Base-by-base conservation (phyloP, 2,888 invertebrate genomes). In the Criorhina ranunculi region DNA sequence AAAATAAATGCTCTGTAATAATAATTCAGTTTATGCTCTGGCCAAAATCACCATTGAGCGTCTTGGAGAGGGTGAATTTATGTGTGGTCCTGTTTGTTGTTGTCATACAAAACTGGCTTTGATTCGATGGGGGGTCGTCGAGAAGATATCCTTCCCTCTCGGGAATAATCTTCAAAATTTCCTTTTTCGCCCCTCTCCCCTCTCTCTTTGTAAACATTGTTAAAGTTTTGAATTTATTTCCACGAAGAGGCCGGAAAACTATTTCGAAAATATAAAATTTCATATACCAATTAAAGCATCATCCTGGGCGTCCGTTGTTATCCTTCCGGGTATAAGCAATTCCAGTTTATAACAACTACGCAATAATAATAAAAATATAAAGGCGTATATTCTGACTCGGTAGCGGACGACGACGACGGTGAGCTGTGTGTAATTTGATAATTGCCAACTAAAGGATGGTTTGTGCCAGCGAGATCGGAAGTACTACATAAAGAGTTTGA, bases 351-450 rank as follows among this genome's bases (percentile, higher is more conserved):
- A 66, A 59, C 40, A 75, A 57, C 53, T 15, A 29, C 9, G 55
- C 46, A 69, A 77, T 69, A 77, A 69, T 24, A 59, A 44, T 76
- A 73, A 67, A 76, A 59, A 53, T 59, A 59, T 76, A 76, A 57
- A 53, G 19, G 57, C 29, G 35, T 51, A 40, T 33, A 59, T 35
- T 66, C 44, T 12, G 46, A 40, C 57, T 17, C 35, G 7, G n/a
- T 11, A 11, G n/a, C 35, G 29, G 44, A 15, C 33, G 0, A 4
- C 1, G 24, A 24, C 2, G 24, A 24, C 12, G 35, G 46, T 35
- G 29, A 31, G n/a, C 42, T 67, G 53, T 6, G 57, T 67, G 77
- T 77, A 60, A 77, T 77, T 69, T 60, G 60, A 53, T 60, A 77
- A 69, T 60, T 60, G 60, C 29, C 35, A 60, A 42, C 51, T 60